A percentile compares a stretch with the other conserved stretches of the same genome.
These are phyloP conservation scores for Colistium nudipinnis DNA, from an alignment of 2,113 vertebrate genomes.

Conservation along the genomic window DNA sequence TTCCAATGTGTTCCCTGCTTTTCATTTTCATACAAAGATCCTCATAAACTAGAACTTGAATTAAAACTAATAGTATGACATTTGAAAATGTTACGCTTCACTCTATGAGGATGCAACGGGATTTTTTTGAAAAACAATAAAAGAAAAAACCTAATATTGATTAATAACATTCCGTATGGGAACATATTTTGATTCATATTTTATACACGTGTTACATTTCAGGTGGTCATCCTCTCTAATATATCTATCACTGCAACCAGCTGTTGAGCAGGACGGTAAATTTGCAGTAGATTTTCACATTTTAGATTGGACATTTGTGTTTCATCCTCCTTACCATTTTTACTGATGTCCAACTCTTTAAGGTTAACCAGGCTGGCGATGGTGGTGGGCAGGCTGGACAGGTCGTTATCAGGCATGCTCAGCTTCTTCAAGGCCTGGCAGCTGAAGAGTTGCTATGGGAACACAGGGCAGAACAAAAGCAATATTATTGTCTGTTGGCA, in stretches of 20 bases:
- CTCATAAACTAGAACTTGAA: too few relatives aligned
- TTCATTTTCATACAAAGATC: too few relatives aligned
- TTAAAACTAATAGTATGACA: too few relatives aligned
- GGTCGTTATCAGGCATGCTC: conserved; percentile 98
- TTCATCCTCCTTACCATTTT: conserved; percentile 87
- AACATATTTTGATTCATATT: not conserved
- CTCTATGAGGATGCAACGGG: too few relatives aligned
- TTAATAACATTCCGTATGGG: too few relatives aligned
- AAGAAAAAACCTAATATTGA: too few relatives aligned
- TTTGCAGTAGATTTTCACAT: too few relatives aligned
- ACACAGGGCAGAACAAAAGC: conserved; percentile 10
- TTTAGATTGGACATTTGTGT: not conserved
- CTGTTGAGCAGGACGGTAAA: not conserved
- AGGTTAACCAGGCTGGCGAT: conserved; percentile 98
- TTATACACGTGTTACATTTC: not conserved
- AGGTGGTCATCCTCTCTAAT: not conserved
- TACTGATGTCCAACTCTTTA: conserved; percentile 99
- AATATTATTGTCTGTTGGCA: conserved; percentile 31
- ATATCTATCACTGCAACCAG: not conserved
- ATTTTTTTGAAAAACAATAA: too few relatives aligned
- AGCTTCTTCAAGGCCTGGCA: conserved; percentile 97
- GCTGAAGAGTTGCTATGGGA: conserved; percentile 95
- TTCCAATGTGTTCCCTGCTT: too few relatives aligned
- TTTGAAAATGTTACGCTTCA: too few relatives aligned
- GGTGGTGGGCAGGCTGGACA: conserved; percentile 93